Percentiles rank a stretch among this genome's conserved stretches.
Evolutionary conservation across 2,797 vertebrate genomes (phyloP).

Genomic region (Garrulus glandarius): DNA sequence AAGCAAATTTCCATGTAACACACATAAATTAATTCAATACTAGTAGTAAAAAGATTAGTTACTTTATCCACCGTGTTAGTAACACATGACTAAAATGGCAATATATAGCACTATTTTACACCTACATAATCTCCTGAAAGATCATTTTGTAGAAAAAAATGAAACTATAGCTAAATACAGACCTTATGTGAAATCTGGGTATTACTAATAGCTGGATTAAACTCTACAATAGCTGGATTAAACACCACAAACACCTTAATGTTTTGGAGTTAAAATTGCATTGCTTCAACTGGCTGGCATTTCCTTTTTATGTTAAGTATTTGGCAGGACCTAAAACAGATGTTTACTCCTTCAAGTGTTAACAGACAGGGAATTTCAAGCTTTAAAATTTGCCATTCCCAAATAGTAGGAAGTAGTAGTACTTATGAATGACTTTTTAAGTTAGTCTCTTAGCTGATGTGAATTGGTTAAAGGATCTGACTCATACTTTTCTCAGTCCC

Average conservation of each 20-base stretch:
- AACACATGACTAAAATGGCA: not conserved
- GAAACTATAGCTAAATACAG: not conserved
- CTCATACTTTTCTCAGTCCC: not conserved
- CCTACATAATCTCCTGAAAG: not conserved
- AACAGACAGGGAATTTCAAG: not conserved
- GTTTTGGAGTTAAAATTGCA: not conserved
- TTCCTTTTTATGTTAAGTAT: not conserved
- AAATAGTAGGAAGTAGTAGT: not conserved
- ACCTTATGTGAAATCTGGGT: not conserved
- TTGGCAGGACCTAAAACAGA: not conserved
- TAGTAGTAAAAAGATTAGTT: not conserved
- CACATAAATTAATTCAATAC: not conserved
- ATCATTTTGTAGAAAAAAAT: not conserved
- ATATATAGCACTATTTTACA: not conserved
- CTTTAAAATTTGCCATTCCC: not conserved
- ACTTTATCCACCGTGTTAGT: not conserved
- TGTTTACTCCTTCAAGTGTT: not conserved
- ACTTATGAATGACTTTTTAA: not conserved
- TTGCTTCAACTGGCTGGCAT: not conserved
- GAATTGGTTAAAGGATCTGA: not conserved
- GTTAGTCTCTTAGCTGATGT: not conserved
- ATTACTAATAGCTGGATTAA: not conserved
- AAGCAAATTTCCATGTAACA: not conserved
- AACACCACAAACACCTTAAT: not conserved
- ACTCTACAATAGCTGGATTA: not conserved